A percentile compares a stretch with the other conserved stretches of the same genome.
Evolutionary conservation across 2,888 invertebrate genomes (phyloP).

Genomic region (Leuctra nigra): DNA sequence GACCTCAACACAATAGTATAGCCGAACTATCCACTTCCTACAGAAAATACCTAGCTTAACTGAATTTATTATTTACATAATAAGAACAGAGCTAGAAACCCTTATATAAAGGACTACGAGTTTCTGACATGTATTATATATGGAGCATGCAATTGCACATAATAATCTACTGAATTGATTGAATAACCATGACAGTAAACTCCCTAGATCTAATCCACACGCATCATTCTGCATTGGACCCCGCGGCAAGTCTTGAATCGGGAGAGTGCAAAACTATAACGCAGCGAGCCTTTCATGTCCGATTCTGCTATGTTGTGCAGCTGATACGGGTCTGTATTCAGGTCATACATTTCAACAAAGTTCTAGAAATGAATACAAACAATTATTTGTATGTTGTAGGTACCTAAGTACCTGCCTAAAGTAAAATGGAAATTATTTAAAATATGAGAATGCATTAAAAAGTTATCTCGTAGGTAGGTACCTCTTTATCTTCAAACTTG

Average conservation of each 20-base stretch:
- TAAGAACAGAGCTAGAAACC: too few species aligned
- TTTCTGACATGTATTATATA: too few species aligned
- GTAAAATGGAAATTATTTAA: not conserved
- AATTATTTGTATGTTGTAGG: not conserved
- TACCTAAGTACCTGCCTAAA: not conserved
- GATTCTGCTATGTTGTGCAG: slow-evolving; percentile 52
- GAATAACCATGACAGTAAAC: too few species aligned
- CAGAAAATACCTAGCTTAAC: too few species aligned
- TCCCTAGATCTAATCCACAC: too few species aligned
- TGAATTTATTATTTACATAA: too few species aligned
- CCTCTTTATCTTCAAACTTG: slow-evolving; percentile 43
- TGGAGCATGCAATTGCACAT: too few species aligned
- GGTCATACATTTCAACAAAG: slow-evolving; percentile 71
- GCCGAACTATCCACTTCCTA: too few species aligned
- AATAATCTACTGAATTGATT: too few species aligned
- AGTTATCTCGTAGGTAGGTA: slow-evolving; percentile 31
- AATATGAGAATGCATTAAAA: not conserved
- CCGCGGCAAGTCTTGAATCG: not conserved
- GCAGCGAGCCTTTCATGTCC: not conserved
- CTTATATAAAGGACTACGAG: too few species aligned
- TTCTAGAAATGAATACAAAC: slow-evolving; percentile 43
- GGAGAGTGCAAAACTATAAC: not conserved
- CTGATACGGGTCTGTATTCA: slow-evolving; percentile 64
- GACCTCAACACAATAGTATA: too few species aligned
- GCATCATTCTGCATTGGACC: not conserved